These are phyloP conservation scores for Lethrus apterus DNA, from an alignment of 1,140 invertebrate species.

Conservation along the genomic window DNA sequence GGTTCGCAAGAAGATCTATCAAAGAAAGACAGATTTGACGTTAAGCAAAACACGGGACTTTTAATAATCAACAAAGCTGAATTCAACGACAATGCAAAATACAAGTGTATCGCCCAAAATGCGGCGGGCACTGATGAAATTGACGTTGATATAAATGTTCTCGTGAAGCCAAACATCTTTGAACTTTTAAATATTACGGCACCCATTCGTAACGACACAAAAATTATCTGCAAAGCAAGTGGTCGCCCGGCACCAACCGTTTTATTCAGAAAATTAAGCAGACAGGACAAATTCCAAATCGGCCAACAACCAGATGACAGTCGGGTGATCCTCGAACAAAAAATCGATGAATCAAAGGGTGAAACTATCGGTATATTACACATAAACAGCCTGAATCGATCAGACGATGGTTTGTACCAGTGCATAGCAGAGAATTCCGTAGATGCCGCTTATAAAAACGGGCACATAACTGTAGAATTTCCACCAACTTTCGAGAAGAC, in stretches of 20 bases:
- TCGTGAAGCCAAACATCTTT: slow-evolving; percentile 72
- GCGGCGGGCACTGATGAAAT: slow-evolving; percentile 63
- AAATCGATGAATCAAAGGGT: slow-evolving; percentile 47
- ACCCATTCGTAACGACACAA: slow-evolving; percentile 53
- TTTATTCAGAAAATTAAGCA: slow-evolving; percentile 60
- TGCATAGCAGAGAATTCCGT: slow-evolving; percentile 77
- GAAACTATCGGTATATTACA: slow-evolving; percentile 57
- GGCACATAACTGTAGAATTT: slow-evolving; percentile 79
- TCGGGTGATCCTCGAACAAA: slow-evolving; percentile 52
- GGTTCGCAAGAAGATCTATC: slow-evolving; percentile 58
- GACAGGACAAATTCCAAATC: slow-evolving; percentile 47
- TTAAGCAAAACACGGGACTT: slow-evolving; percentile 58
- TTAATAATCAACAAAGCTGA: slow-evolving; percentile 70
- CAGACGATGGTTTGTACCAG: slow-evolving; percentile 82
- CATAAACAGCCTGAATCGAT: slow-evolving; percentile 53
- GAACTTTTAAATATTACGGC: slow-evolving; percentile 68
- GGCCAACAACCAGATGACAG: slow-evolving; percentile 47
- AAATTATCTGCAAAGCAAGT: slow-evolving; percentile 64
- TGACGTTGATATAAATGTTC: slow-evolving; percentile 44
- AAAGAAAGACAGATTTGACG: slow-evolving; percentile 61
- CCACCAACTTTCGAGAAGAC: slow-evolving; percentile 71
- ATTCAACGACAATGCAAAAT: slow-evolving; percentile 69
- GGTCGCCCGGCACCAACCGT: slow-evolving; percentile 72
- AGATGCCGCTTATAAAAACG: slow-evolving; percentile 64
- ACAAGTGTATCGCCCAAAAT: slow-evolving; percentile 78